Base-by-base conservation (phyloP, 2,888 invertebrate genomes). In the Cylindroiulus punctatus region DNA sequence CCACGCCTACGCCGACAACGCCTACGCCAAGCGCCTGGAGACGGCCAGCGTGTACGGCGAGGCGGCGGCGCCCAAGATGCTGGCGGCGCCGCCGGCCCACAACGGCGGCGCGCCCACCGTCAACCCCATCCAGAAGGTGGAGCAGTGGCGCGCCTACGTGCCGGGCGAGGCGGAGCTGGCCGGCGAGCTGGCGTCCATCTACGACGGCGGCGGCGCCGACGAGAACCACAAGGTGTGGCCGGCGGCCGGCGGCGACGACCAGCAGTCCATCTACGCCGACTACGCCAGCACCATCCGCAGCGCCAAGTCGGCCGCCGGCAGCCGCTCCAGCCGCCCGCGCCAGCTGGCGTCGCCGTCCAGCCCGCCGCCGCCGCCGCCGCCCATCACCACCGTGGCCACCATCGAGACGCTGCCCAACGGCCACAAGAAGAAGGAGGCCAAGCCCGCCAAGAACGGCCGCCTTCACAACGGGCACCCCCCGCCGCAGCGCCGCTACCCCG, bases 1-100 rank as follows among this genome's bases (percentile, higher is more conserved):
- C 92, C 98, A 98, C 92, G 97, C 98, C 85, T 98, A 98, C 92
- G 98, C 98, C 0, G 98, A 98, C 91, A 97, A 96, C 89, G 97
- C 96, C 88, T 97, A 97, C 91, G 97, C 96, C 42, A 86, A 86
- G 44, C 86, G 44, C 1, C 47, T 86, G 44, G 86, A 86, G 30
- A 82, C 36, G 19, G 86, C 81, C 17, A 86, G 86, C 81, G 26
- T 85, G n/a, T 85, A 85, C 65, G 76, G 85, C n/a, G 65, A 65
- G 19, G 26, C 17, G 0, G n/a, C n/a, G 19, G 85, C 17, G 81
- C 40, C 65, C n/a, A 42, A 32, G 32, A 84, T 47, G 44, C 19
- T 32, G 7, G 10, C 19, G 30, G 32, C 85, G 19, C 40, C 32
- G 19, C 84, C 87, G 40, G 65, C 84, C 47, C 85, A 47, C 84